Evolutionary conservation across 2,888 invertebrate species (phyloP).

Genomic region (Nasonia oneida): DNA sequence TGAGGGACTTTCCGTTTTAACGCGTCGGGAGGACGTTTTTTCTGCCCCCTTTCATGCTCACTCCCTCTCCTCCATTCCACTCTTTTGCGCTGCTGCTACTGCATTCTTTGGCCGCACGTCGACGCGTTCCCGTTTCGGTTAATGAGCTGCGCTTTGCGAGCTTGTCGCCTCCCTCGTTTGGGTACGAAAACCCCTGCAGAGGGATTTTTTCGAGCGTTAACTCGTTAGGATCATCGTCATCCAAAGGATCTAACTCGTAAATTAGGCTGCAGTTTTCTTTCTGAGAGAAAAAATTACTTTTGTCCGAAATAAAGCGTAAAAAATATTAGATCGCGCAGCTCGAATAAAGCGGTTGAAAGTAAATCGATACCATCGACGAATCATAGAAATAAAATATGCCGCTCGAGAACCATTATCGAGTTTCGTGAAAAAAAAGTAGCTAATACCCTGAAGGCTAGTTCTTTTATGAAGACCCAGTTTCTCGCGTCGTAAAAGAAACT

Average conservation of each 20-base stretch:
- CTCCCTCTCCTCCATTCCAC: not conserved
- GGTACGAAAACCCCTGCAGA: not conserved
- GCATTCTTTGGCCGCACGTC: constrained; percentile 16
- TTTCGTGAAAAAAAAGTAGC: not conserved
- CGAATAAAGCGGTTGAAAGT: not conserved
- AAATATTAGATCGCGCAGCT: not conserved
- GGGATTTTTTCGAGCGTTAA: constrained; percentile 4
- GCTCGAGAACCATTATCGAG: not conserved
- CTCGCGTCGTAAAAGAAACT: not conserved
- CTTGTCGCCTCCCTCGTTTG: constrained; percentile 8
- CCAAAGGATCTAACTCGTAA: not conserved
- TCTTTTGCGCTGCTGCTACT: not conserved
- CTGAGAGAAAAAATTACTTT: not conserved
- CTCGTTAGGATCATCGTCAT: not conserved
- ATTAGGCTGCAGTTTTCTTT: not conserved
- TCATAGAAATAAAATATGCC: not conserved
- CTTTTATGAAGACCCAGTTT: constrained; percentile 8
- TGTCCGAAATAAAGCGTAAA: too few relatives aligned
- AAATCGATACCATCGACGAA: not conserved
- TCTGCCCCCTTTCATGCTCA: not conserved
- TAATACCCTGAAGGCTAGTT: not conserved
- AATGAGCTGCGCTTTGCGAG: constrained; percentile 37
- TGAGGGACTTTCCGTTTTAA: constrained; percentile 54
- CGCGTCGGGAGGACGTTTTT: constrained; percentile 38
- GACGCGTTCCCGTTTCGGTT: constrained; percentile 42